Conservation (phyloP, 2,113 vertebrate species). For the Gambusia affinis region DNA sequence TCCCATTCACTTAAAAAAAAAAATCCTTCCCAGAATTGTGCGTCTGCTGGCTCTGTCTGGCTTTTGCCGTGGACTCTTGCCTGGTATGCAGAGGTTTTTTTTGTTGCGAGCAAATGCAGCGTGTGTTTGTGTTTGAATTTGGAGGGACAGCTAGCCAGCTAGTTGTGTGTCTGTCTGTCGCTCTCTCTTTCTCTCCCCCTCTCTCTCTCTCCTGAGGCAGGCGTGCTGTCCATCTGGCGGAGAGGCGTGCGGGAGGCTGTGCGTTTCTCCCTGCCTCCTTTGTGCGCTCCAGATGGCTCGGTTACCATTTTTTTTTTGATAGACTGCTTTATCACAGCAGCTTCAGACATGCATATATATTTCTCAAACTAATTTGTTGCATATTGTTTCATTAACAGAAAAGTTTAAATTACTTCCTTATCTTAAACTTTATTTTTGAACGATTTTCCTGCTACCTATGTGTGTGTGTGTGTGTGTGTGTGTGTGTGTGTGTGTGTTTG, state of each 20-base stretch:
- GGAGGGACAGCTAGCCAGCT: constrained; percentile 78
- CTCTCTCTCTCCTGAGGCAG: constrained; percentile 57
- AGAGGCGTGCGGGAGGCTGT: constrained; percentile 66
- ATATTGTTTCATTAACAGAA: background rate
- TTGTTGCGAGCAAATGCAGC: constrained; percentile 65
- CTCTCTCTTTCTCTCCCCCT: too few relatives aligned
- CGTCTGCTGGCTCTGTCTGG: background rate
- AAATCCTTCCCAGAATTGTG: background rate
- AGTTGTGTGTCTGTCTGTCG: constrained; percentile 33
- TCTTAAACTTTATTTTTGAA: background rate
- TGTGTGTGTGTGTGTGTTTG: background rate
- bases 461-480: background rate
- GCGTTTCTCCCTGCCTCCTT: constrained; percentile 52
- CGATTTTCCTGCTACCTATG: background rate
- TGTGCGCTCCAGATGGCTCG: constrained; percentile 66
- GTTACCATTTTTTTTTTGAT: constrained; percentile 21
- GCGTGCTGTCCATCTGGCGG: constrained; percentile 82
- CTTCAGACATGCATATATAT: too few relatives aligned
- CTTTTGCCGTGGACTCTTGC: constrained; percentile 48
- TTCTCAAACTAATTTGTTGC: too few relatives aligned
- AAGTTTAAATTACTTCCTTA: background rate
- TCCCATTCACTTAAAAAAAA: too few relatives aligned
- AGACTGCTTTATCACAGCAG: too few relatives aligned
- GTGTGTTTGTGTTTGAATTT: constrained; percentile 76
- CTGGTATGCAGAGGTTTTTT: constrained; percentile 57